phyloP scores from a whole-genome alignment of 2,113 vertebrate genomes.

The Lampris megalopsis region DNA sequence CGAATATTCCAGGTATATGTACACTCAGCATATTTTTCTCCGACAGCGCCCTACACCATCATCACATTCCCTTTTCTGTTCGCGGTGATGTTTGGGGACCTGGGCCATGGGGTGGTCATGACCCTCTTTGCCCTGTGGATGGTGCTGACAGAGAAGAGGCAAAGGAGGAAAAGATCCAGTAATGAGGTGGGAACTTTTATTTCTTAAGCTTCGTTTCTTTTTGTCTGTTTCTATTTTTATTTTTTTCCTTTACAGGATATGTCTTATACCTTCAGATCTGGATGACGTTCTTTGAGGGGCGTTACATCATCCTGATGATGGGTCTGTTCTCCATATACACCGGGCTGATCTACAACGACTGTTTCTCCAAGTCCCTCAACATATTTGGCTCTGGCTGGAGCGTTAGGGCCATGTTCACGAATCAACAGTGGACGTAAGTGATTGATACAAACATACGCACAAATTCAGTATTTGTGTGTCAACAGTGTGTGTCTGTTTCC shows the following conservation, averaged over 20 bases:
- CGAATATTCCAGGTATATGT: neutral
- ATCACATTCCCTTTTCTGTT: conserved; percentile 99
- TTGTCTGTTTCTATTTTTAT: neutral
- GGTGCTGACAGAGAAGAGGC: conserved; percentile 88
- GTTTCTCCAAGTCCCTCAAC: conserved; percentile 96
- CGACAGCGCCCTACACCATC: conserved; percentile 93
- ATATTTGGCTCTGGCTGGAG: conserved; percentile 97
- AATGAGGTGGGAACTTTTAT: conserved; percentile 86
- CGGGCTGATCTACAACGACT: conserved; percentile 98
- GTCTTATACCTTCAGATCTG: conserved; percentile 86
- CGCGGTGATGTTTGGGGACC: conserved; percentile 98
- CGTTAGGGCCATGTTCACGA: conserved; percentile 91
- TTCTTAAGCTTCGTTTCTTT: neutral
- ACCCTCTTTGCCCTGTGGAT: conserved; percentile 93
- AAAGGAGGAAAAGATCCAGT: conserved; percentile 84
- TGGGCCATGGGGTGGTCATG: conserved; percentile 92
- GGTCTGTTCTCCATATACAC: conserved; percentile 97
- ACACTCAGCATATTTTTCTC: neutral
- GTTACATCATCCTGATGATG: conserved; percentile 97
- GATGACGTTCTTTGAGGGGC: conserved; percentile 91
- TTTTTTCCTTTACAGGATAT: neutral
- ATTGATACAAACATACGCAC: neutral
- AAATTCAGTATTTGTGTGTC: neutral
- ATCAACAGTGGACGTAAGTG: conserved; percentile 92
- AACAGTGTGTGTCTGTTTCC: neutral